A percentile compares a stretch with the other conserved stretches of the same genome.
These are phyloP conservation scores for Tetragonula carbonaria DNA, from an alignment of 2,888 invertebrate genomes.

Conservation along the genomic window DNA sequence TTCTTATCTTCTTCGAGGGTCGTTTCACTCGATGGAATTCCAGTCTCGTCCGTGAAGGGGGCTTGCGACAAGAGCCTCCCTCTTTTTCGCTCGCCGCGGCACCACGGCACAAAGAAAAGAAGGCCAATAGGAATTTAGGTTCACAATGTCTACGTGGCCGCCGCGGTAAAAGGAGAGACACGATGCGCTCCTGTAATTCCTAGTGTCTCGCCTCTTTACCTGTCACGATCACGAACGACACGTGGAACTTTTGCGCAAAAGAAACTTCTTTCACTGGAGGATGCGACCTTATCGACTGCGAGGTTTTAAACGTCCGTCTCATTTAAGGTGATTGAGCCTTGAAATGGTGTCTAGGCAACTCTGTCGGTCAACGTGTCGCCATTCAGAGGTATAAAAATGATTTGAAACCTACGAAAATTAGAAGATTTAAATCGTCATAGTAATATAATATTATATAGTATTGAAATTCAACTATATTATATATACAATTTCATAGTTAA, in stretches of 20 bases:
- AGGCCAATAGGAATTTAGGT: constrained; percentile 51
- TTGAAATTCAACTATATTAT: too few species aligned
- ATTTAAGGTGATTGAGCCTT: not conserved
- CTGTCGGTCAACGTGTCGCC: too few species aligned
- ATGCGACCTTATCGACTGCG: not conserved
- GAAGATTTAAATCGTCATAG: too few species aligned
- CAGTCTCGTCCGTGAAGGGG: constrained; percentile 48
- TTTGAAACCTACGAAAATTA: too few species aligned
- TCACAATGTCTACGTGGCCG: constrained; percentile 22
- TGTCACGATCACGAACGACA: not conserved
- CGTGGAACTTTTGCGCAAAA: not conserved
- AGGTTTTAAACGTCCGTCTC: not conserved
- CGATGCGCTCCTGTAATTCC: constrained; percentile 15
- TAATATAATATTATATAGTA: too few species aligned
- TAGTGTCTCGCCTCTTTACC: not conserved
- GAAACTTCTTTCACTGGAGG: not conserved
- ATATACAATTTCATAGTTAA: too few species aligned
- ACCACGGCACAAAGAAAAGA: constrained; percentile 26
- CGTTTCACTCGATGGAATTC: constrained; percentile 62
- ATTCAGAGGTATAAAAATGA: too few species aligned
- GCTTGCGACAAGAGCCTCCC: constrained; percentile 30
- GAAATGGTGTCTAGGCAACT: not conserved
- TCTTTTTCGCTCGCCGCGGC: not conserved
- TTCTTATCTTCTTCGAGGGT: constrained; percentile 41
- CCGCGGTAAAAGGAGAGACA: constrained; percentile 1